phyloP scores from a whole-genome alignment of 2,797 vertebrate species.

The Triplophysa bombifrons region DNA sequence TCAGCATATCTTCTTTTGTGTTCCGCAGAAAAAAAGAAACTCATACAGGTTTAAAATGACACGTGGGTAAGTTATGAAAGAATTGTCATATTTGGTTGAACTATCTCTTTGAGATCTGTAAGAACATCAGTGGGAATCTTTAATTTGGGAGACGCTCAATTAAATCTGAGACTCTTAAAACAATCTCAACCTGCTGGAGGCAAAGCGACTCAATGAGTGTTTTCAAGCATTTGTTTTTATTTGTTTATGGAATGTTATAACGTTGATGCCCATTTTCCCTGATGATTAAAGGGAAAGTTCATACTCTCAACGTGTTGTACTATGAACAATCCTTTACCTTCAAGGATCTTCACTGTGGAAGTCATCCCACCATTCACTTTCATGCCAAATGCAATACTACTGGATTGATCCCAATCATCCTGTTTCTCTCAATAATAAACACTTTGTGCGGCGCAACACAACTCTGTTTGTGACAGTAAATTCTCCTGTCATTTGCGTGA shows the following conservation, averaged over 20 bases:
- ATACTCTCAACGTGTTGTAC: constrained; percentile 11
- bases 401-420: neutral
- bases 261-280: constrained; percentile 6
- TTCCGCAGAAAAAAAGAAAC: no score
- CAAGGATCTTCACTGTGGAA: neutral
- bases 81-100: no score
- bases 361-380: constrained; percentile 14
- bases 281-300: constrained; percentile 14
- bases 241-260: constrained; percentile 29
- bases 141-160: neutral
- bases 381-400: constrained; percentile 22
- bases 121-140: neutral
- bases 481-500: constrained; percentile 6
- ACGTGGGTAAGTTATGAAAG: no score
- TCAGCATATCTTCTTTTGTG: no score
- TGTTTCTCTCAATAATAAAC: constrained; percentile 28
- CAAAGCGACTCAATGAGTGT: neutral
- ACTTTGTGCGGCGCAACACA: neutral
- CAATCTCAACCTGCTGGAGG: constrained; percentile 9
- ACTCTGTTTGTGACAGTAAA: neutral
- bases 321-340: neutral
- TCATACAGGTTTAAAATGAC: no score
- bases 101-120: neutral
- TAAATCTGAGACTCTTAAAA: neutral
- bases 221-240: constrained; percentile 5